Evolutionary conservation across 2,888 invertebrate species (phyloP), one percentile per base, ranked within the genome.

Genomic region (Brachyopa scutellaris): DNA sequence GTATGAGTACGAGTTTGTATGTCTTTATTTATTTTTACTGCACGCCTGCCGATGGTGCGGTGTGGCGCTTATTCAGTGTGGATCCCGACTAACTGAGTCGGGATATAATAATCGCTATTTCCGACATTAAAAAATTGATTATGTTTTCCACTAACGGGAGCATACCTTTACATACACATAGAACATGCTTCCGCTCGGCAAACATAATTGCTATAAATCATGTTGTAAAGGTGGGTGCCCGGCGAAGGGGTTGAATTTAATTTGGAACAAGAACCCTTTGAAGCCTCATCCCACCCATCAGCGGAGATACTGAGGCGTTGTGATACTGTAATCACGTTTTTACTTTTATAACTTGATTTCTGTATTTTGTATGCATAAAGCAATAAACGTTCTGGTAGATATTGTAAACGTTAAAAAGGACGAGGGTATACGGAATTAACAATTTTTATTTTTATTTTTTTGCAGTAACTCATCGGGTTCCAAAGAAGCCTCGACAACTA

Each of bases 391-490:
- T 33, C 11, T 8, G 21, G n/a, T 31, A 7, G 29, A 45, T 45
- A 53, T 40, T 23, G 47, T 26, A 62, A 55, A 49, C 21, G 9
- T 26, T 2, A 38, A 47, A 36, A 6, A 29, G 9, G 19, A 17
- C 9, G 1, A 17, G 15, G 29, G 45, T 67, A 45, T 67, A 67
- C 40, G 21, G n/a, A 67, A 67, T 40, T 29, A n/a, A 55, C 8
- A 13, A 3, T 19, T 42, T 26, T 23, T 3, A n/a, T 42, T 17
- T 33, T 31, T 38, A 47, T n/a, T 23, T 59, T 38, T 36, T 87
- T 87, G 8, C 85, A 90, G 90, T 78, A 90, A 90, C 85, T 90
- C 88, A 36, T 90, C 90, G 26, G 90, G 90, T 40, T 90, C 90
- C 21, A 90, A 90, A 84, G 90, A 90, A 85, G 88, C 89, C 1